Evolutionary conservation across 2,888 invertebrate genomes (phyloP).

Genomic region (Xestia ashworthii): DNA sequence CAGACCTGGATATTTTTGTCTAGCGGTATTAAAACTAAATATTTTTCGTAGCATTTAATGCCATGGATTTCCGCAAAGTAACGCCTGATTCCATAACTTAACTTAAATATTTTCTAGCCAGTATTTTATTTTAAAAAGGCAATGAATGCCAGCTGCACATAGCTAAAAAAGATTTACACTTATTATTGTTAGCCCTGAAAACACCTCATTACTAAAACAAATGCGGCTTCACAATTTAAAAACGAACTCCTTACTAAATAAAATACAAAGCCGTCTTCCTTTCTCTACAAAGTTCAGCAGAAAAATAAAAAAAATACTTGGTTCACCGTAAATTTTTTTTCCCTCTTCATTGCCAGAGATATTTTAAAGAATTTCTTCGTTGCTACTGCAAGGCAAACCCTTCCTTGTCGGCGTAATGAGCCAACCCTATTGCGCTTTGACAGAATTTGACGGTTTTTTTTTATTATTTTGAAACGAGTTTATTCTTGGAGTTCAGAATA

Average conservation of each 20-base stretch:
- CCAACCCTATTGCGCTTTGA: constrained; percentile 55
- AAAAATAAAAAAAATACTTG: constrained; percentile 27
- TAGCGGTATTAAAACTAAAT: too few species aligned
- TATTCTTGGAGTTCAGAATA: constrained; percentile 1
- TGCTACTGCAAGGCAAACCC: constrained; percentile 61
- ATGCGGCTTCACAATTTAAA: constrained; percentile 11
- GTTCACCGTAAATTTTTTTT: constrained; percentile 58
- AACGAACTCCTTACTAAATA: constrained; percentile 11
- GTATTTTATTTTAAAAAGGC: too few species aligned
- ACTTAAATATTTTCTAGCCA: too few species aligned
- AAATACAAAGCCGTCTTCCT: constrained; percentile 14
- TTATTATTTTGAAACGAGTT: constrained; percentile 36
- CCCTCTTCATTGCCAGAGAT: constrained; percentile 59
- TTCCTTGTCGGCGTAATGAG: constrained; percentile 69
- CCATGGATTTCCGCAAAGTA: too few species aligned
- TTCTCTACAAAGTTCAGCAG: constrained; percentile 39
- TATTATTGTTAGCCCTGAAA: too few species aligned
- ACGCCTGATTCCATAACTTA: too few species aligned
- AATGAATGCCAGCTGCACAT: too few species aligned
- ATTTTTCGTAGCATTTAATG: too few species aligned
- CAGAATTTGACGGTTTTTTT: constrained; percentile 38
- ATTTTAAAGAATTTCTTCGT: constrained; percentile 60
- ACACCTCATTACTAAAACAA: constrained; percentile 7
- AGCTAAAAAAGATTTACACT: too few species aligned
- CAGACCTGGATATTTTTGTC: too few species aligned